Percentiles rank a stretch among this genome's conserved stretches.
Conservation (phyloP, 2,797 vertebrate genomes). For the Aythya fuligula region DNA sequence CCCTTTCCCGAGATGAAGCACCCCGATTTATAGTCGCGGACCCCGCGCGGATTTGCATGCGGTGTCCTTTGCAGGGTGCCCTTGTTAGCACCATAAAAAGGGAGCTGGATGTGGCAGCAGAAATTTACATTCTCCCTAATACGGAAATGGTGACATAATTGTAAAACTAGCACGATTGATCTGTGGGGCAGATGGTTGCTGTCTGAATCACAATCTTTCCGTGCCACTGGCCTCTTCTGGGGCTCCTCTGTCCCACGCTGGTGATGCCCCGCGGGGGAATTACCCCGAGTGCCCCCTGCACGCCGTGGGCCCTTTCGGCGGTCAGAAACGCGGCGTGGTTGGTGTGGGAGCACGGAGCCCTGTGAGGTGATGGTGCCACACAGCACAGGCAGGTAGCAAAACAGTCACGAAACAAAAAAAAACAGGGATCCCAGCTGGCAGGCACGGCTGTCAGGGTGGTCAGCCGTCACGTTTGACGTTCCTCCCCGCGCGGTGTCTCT, state of each 20-base stretch:
- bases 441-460: neutral
- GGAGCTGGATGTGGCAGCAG: neutral
- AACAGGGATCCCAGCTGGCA: neutral
- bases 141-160: neutral
- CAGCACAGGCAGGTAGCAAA: rapidly evolving
- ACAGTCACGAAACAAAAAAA: too few relatives aligned
- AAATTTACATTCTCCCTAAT: neutral
- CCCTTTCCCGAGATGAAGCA: neutral
- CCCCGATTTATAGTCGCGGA: neutral
- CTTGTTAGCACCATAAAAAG: neutral
- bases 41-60: neutral
- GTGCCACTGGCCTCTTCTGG: neutral
- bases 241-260: neutral
- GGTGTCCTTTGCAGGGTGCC: neutral
- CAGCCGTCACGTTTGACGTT: neutral
- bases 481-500: rapidly evolving
- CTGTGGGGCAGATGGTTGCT: neutral
- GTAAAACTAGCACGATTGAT: neutral
- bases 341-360: rapidly evolving
- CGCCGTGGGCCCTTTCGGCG: neutral
- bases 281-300: neutral
- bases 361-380: rapidly evolving
- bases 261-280: neutral
- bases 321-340: neutral
- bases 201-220: neutral